Evolutionary conservation across 35 echinoderm and acorn worm species (phyloP).

Genomic region (Hemicentrotus pulcherrimus): DNA sequence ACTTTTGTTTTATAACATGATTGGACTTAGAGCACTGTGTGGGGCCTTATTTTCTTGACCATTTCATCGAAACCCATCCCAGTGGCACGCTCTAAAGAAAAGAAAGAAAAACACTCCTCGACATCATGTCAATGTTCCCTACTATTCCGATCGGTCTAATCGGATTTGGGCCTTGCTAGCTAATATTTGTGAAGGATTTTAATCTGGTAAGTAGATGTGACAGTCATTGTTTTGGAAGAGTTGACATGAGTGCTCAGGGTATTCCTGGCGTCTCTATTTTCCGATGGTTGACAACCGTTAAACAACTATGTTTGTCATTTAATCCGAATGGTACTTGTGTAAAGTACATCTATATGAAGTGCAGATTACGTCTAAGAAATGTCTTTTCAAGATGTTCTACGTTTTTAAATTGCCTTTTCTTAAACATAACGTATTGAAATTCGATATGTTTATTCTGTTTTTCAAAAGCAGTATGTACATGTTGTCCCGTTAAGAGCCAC

Average conservation of each 20-base stretch:
- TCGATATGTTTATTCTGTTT: too few relatives aligned
- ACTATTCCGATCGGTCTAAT: background rate
- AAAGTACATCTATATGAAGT: too few relatives aligned
- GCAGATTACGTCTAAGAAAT: background rate
- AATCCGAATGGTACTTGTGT: too few relatives aligned
- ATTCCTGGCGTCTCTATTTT: background rate
- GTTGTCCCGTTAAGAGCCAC: too few relatives aligned
- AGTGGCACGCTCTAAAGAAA: background rate
- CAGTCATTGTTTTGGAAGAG: background rate
- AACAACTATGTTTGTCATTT: background rate
- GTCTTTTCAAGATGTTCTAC: background rate
- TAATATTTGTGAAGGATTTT: slow-evolving; percentile 38
- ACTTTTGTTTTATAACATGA: too few relatives aligned
- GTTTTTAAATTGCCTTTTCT: too few relatives aligned
- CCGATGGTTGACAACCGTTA: background rate
- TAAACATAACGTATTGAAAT: too few relatives aligned
- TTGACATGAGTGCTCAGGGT: background rate
- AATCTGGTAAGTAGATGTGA: slow-evolving; percentile 9
- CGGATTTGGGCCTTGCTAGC: slow-evolving; percentile 28
- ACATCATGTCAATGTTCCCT: background rate
- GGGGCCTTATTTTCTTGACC: too few relatives aligned
- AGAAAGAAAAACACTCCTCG: background rate
- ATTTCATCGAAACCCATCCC: background rate
- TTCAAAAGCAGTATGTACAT: too few relatives aligned
- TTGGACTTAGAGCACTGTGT: too few relatives aligned